Percentiles rank a stretch among this genome's conserved stretches.
Evolutionary conservation across 2,113 vertebrate genomes (phyloP).

Genomic region (Pomatostomus ruficeps): DNA sequence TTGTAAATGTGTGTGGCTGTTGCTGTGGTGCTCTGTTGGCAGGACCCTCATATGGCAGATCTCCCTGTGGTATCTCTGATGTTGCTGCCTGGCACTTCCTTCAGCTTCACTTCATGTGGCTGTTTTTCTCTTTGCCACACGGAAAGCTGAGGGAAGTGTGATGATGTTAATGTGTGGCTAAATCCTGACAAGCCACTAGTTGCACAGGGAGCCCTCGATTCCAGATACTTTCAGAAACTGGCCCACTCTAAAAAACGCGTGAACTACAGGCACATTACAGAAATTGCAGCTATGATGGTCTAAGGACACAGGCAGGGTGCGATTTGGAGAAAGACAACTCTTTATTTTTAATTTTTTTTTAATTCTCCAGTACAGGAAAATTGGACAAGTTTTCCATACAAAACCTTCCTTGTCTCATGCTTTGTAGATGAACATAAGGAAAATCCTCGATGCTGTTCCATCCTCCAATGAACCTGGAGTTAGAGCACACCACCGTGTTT

Average conservation of each 20-base stretch:
- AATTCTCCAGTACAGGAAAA: background rate
- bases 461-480: background rate
- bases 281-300: background rate
- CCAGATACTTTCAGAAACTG: background rate
- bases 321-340: background rate
- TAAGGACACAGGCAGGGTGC: background rate
- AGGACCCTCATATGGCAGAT: background rate
- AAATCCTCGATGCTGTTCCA: background rate
- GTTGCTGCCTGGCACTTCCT: background rate
- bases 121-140: background rate
- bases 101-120: background rate
- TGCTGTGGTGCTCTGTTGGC: background rate
- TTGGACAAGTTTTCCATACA: background rate
- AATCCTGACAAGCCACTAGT: background rate
- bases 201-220: background rate
- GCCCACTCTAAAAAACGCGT: background rate
- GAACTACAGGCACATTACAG: background rate
- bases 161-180: background rate
- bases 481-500: background rate
- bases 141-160: background rate
- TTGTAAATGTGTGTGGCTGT: background rate
- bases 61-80: background rate
- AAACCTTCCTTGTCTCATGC: background rate
- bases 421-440: background rate
- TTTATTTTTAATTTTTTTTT: background rate